Evolutionary conservation across 2,888 invertebrate genomes (phyloP).

Genomic region (Nesidiocoris tenuis): DNA sequence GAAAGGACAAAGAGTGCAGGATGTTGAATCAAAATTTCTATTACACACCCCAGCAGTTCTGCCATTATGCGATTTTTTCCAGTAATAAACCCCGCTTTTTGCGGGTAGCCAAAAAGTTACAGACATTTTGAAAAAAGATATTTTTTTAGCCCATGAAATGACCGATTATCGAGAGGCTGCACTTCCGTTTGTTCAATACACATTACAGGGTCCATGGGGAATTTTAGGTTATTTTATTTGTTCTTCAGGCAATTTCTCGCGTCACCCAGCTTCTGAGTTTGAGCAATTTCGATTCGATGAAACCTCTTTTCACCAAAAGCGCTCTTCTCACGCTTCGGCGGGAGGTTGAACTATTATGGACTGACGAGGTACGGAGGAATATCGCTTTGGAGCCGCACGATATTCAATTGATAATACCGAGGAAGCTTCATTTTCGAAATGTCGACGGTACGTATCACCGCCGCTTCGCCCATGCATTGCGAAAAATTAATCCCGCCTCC

Average conservation of each 20-base stretch:
- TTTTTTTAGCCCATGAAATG: no score
- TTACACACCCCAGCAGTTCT: no score
- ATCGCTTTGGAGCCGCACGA: slow-evolving; percentile 47
- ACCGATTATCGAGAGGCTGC: no score
- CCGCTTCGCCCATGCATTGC: slow-evolving; percentile 12
- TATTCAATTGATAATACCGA: slow-evolving; percentile 47
- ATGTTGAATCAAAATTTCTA: no score
- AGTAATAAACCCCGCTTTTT: no score
- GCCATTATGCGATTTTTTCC: no score
- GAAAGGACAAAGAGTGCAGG: no score
- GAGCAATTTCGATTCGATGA: slow-evolving; percentile 45
- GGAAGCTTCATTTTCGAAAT: slow-evolving; percentile 45
- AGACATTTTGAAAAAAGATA: no score
- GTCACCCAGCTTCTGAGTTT: slow-evolving; percentile 46
- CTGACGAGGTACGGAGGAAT: slow-evolving; percentile 46
- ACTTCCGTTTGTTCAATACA: no score
- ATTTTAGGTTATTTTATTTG: no score
- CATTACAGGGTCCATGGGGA: no score
- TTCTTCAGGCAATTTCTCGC: slow-evolving; percentile 45
- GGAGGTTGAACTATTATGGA: slow-evolving; percentile 48
- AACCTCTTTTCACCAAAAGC: slow-evolving; percentile 45
- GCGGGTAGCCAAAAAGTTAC: no score
- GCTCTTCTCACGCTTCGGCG: slow-evolving; percentile 44
- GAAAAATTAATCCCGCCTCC: neutral
- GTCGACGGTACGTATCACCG: neutral